phyloP scores from a whole-genome alignment of 2,113 vertebrate genomes.

The Porphyrio hochstetteri region DNA sequence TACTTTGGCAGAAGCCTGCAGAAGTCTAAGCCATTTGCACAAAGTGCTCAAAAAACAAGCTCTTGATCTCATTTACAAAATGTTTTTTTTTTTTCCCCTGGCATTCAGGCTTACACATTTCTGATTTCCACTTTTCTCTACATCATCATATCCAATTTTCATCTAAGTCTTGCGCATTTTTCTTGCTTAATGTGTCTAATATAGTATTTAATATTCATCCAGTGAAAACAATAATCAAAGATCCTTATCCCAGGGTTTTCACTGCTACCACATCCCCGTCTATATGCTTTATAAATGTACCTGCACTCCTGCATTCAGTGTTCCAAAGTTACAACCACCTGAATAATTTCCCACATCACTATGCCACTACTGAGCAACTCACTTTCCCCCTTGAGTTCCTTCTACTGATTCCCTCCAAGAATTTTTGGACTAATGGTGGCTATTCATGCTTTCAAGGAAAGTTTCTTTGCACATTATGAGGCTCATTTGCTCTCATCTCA shows the following conservation, averaged over 20 bases:
- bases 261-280: not conserved
- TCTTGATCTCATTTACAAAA: not conserved
- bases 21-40: not conserved
- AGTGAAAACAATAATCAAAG: not conserved
- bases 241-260: not conserved
- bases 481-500: not conserved
- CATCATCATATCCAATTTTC: not conserved
- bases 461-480: not conserved
- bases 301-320: not conserved
- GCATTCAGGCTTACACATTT: not conserved
- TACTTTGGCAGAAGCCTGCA: not conserved
- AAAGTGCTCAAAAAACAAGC: not conserved
- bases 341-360: not conserved
- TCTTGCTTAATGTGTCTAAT: not conserved
- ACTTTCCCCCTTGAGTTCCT: not conserved
- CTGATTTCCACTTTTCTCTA: not conserved
- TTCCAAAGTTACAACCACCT: not conserved
- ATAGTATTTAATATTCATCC: not conserved
- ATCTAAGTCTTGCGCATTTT: not conserved
- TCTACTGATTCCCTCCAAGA: not conserved
- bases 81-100: not conserved
- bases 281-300: not conserved
- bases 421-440: not conserved
- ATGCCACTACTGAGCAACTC: not conserved
- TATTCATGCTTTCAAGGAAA: not conserved